Conservation (phyloP, 2,113 vertebrate genomes). For the Eulemur rufifrons region DNA sequence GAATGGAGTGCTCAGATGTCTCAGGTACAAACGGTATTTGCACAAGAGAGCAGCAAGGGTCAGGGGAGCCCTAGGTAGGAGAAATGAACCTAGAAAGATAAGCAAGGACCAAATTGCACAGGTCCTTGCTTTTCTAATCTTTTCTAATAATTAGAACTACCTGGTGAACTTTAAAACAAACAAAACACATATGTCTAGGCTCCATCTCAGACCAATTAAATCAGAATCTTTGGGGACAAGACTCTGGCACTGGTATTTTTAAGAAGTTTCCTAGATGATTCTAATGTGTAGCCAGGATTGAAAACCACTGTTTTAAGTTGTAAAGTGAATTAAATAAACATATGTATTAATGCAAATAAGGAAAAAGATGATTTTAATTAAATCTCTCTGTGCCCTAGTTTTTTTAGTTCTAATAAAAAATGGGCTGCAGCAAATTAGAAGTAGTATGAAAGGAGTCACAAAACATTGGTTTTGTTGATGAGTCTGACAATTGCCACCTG, state of each 20-base stretch:
- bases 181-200: background rate
- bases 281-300: background rate
- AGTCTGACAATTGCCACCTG: constrained; percentile 35
- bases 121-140: background rate
- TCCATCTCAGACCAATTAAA: constrained; percentile 32
- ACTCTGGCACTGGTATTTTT: background rate
- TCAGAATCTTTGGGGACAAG: constrained; percentile 19
- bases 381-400: background rate
- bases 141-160: constrained; percentile 4
- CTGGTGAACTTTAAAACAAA: constrained; percentile 46
- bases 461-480: constrained; percentile 35
- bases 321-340: background rate
- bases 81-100: constrained; percentile 20
- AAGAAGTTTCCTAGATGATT: constrained; percentile 23
- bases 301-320: background rate
- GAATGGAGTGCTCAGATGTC: background rate
- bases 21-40: background rate
- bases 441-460: background rate
- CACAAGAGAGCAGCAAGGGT: background rate
- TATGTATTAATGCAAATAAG: background rate
- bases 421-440: background rate
- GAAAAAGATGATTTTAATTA: constrained; percentile 4
- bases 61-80: background rate
- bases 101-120: background rate
- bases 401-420: constrained; percentile 36